Evolutionary conservation across 1,140 invertebrate genomes (phyloP).

Genomic region (Frieseomelitta varia): DNA sequence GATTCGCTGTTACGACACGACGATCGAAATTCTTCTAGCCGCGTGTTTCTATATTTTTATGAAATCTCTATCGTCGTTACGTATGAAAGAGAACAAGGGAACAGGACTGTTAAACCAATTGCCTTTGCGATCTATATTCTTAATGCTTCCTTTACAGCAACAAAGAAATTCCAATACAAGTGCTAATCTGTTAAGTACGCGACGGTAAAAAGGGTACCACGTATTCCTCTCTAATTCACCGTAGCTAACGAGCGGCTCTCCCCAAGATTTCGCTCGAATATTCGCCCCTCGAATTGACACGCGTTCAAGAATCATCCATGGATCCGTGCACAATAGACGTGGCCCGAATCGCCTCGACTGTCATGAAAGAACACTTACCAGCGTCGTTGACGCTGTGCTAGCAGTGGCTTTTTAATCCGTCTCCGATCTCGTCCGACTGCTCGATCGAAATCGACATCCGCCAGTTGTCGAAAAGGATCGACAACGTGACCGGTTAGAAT

Average conservation of each 20-base stretch:
- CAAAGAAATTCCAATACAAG: neutral
- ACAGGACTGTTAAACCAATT: neutral
- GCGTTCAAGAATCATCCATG: neutral
- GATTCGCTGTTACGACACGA: neutral
- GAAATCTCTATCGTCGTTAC: neutral
- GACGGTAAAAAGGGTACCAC: neutral
- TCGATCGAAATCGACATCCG: slow-evolving; percentile 51
- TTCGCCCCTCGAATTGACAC: neutral
- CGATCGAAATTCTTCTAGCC: too few relatives aligned
- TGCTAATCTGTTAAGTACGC: neutral
- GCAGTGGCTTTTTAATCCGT: slow-evolving; percentile 54
- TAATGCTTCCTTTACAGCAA: neutral
- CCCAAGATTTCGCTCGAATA: neutral
- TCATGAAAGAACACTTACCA: slow-evolving; percentile 19
- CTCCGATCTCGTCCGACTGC: slow-evolving; percentile 44
- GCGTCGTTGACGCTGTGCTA: slow-evolving; percentile 33
- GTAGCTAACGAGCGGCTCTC: neutral
- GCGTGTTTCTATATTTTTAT: neutral
- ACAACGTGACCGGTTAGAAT: neutral
- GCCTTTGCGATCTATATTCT: too few relatives aligned
- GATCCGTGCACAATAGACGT: slow-evolving; percentile 4
- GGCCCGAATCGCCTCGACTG: slow-evolving; percentile 21
- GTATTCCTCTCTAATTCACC: slow-evolving; percentile 2
- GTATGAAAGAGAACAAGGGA: too few relatives aligned
- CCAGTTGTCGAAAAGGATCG: slow-evolving; percentile 27